Evolutionary conservation across 2,113 vertebrate species (phyloP).

Genomic region (Anseranas semipalmata): DNA sequence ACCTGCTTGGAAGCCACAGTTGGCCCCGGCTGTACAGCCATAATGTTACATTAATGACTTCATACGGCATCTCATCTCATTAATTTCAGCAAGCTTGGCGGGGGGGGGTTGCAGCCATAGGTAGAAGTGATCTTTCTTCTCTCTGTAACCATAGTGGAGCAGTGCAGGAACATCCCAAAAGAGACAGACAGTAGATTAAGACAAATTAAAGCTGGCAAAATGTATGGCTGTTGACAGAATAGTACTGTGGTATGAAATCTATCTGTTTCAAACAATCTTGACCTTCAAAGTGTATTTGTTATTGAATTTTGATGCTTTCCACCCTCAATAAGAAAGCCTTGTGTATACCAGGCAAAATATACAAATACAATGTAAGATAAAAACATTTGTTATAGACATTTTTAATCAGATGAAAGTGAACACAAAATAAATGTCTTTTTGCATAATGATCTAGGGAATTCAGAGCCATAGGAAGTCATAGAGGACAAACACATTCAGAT

Average conservation of each 20-base stretch:
- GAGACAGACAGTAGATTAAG: not conserved
- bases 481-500: not conserved
- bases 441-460: not conserved
- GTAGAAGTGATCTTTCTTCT: not conserved
- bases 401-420: not conserved
- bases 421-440: not conserved
- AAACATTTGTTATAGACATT: not conserved
- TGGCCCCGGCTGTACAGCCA: not conserved
- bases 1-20: not conserved
- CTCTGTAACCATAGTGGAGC: not conserved
- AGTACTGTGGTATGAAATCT: not conserved
- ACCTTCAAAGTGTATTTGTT: not conserved
- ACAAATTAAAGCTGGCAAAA: constrained; percentile 37
- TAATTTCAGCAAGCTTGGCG: not conserved
- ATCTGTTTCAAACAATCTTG: not conserved
- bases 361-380: not conserved
- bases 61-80: not conserved
- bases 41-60: constrained; percentile 25
- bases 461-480: not conserved
- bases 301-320: not conserved
- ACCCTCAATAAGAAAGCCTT: not conserved
- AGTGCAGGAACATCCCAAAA: not conserved
- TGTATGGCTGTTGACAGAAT: not conserved
- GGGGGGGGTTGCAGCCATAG: not conserved
- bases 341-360: not conserved